phyloP scores from a whole-genome alignment of 2,113 vertebrate species.

The Ornithorhynchus anatinus region DNA sequence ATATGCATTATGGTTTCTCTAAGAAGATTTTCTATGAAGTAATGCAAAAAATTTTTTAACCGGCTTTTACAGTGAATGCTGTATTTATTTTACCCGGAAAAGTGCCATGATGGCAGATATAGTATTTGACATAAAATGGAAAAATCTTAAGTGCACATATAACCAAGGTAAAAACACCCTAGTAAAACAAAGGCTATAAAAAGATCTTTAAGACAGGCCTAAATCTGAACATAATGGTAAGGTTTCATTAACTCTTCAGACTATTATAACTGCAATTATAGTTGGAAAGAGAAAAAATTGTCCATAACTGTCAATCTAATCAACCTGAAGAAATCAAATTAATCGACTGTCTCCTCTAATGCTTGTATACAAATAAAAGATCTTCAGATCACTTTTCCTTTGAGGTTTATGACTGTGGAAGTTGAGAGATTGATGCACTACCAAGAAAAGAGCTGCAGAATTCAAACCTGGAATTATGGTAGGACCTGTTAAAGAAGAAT shows the following conservation, averaged over 20 bases:
- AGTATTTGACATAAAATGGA: conserved; percentile 6
- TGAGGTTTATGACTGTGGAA: neutral
- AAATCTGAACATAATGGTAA: neutral
- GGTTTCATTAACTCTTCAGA: neutral
- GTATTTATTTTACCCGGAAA: neutral
- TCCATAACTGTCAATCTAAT: neutral
- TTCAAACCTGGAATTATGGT: rapidly evolving
- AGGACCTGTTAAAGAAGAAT: neutral
- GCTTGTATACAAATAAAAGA: neutral
- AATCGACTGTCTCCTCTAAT: neutral
- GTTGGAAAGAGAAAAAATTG: conserved; percentile 6
- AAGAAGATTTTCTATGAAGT: too few species aligned
- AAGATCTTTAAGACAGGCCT: neutral
- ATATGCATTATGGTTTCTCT: too few species aligned
- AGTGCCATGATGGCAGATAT: neutral
- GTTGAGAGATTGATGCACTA: neutral
- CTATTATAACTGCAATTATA: neutral
- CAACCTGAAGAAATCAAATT: neutral
- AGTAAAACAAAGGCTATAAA: neutral
- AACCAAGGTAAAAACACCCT: neutral
- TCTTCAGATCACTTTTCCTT: neutral
- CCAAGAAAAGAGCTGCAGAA: neutral
- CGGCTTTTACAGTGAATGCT: conserved; percentile 2
- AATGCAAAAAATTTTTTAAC: conserved; percentile 5
- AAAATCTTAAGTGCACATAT: conserved; percentile 14